phyloP scores from a whole-genome alignment of 2,113 vertebrate species.

The Geococcyx californianus region DNA sequence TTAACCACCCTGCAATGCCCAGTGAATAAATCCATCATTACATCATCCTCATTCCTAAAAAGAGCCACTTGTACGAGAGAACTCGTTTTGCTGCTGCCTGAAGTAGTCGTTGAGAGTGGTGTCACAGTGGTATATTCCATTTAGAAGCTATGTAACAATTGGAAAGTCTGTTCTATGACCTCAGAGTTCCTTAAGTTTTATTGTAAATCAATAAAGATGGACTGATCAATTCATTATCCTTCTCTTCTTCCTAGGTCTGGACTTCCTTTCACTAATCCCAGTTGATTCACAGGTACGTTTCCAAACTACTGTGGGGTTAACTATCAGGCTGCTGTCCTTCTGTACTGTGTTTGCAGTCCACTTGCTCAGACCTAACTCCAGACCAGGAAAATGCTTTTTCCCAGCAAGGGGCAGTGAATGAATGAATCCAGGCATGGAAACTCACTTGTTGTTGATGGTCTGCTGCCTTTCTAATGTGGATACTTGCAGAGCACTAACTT shows the following conservation, averaged over 20 bases:
- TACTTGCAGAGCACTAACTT: background rate
- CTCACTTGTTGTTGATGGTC: background rate
- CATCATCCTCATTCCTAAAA: conserved; percentile 49
- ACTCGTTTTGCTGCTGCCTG: conserved; percentile 47
- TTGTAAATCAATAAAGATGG: conserved; percentile 28
- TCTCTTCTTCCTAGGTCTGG: conserved; percentile 84
- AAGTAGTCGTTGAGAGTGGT: conserved; percentile 50
- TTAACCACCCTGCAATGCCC: conserved; percentile 49
- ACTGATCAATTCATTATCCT: background rate
- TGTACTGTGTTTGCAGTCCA: background rate
- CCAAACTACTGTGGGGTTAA: conserved; percentile 6
- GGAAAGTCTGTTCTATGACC: background rate
- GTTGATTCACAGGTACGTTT: conserved; percentile 92
- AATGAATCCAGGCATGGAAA: background rate
- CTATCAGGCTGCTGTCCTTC: background rate
- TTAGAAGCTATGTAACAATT: conserved; percentile 16
- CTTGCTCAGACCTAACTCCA: background rate
- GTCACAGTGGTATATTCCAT: conserved; percentile 47
- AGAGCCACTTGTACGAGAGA: conserved; percentile 35
- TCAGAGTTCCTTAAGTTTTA: conserved; percentile 34
- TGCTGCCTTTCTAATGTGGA: background rate
- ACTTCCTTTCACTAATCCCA: conserved; percentile 95
- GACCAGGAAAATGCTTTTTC: background rate
- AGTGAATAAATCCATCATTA: conserved; percentile 44
- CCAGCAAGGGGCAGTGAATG: background rate